Percentiles rank a stretch among this genome's conserved stretches.
Conservation (phyloP, 2,797 vertebrate species). For the Typhlichthys eigenmanni region DNA sequence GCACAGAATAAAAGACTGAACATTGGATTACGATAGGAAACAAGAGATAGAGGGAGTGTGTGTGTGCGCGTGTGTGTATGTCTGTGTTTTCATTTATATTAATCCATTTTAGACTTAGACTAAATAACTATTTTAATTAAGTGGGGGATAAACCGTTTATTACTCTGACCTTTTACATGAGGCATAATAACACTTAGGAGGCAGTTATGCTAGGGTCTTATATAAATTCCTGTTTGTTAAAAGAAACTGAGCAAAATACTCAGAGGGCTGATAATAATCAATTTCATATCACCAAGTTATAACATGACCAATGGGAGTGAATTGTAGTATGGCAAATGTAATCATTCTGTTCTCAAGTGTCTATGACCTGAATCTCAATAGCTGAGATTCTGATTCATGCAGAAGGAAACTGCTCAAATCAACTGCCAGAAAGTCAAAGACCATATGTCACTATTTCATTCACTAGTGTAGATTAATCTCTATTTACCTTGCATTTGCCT, state of each 20-base stretch:
- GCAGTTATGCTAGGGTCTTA: slow-evolving; percentile 2
- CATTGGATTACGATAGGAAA: slow-evolving; percentile 69
- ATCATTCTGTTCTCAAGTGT: background rate
- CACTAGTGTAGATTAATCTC: no score
- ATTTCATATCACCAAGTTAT: background rate
- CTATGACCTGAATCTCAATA: background rate
- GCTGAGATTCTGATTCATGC: background rate
- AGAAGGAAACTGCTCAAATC: background rate
- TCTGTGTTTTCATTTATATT: slow-evolving; percentile 41
- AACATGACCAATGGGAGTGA: background rate
- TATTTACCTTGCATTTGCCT: no score
- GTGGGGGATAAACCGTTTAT: slow-evolving; percentile 57
- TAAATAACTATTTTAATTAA: slow-evolving; percentile 64
- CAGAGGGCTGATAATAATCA: slow-evolving; percentile 24
- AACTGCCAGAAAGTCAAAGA: no score
- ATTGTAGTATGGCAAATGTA: background rate
- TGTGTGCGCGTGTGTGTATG: slow-evolving; percentile 8
- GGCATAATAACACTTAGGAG: slow-evolving; percentile 34
- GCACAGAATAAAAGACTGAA: slow-evolving; percentile 73
- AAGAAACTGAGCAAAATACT: slow-evolving; percentile 31
- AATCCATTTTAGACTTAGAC: slow-evolving; percentile 40
- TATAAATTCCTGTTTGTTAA: slow-evolving; percentile 24
- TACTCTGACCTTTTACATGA: slow-evolving; percentile 51
- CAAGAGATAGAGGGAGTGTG: slow-evolving; percentile 43
- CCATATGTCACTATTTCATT: no score